Percentiles rank a stretch among this genome's conserved stretches.
These are phyloP conservation scores for Electrophaes corylata DNA, from an alignment of 2,888 invertebrate genomes.

Conservation along the genomic window DNA sequence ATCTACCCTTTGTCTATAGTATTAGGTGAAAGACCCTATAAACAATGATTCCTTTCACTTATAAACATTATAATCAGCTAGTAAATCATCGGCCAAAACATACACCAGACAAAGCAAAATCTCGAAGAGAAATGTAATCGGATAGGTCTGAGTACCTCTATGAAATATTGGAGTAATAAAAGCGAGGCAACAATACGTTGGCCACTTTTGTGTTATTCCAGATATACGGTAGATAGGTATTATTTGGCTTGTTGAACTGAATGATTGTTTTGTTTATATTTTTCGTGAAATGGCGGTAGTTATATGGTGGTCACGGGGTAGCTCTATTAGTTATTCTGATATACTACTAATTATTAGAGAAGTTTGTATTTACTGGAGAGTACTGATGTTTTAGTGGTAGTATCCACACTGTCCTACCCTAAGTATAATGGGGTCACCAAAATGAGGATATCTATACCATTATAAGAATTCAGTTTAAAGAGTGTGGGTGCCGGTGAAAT, in stretches of 20 bases:
- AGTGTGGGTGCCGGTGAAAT: no score
- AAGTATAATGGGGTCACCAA: no score
- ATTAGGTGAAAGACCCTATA: not conserved
- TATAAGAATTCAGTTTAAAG: no score
- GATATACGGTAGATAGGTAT: conserved; percentile 1
- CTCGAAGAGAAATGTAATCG: conserved; percentile 19
- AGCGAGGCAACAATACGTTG: conserved; percentile 12
- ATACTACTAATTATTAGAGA: no score
- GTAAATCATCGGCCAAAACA: conserved; percentile 18
- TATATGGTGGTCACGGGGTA: no score
- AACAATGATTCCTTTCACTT: not conserved
- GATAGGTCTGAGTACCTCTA: conserved; percentile 13
- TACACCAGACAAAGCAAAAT: conserved; percentile 20
- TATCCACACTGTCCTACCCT: no score
- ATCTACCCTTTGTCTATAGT: not conserved
- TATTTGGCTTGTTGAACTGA: conserved; percentile 8
- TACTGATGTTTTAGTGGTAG: no score
- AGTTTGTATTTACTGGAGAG: no score
- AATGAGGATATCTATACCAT: no score
- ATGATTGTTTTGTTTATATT: conserved; percentile 1
- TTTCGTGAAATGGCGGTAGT: no score
- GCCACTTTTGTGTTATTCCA: conserved; percentile 12
- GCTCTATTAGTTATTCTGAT: no score
- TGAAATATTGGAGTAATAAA: conserved; percentile 28
- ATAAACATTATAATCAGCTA: conserved; percentile 23